Evolutionary conservation across 2,797 vertebrate species (phyloP).

Genomic region (Lutjanus campechanus): DNA sequence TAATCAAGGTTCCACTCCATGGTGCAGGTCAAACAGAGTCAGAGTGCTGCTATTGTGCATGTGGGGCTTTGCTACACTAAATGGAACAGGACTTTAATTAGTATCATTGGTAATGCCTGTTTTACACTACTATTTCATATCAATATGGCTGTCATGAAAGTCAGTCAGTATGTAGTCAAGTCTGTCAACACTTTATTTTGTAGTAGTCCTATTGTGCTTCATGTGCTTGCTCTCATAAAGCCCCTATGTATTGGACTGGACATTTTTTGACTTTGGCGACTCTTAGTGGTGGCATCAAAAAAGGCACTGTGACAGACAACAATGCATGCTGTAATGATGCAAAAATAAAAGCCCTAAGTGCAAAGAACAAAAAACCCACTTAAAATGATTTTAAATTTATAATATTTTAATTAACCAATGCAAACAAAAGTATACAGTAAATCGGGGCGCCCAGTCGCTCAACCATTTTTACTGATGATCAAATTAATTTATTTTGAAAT

Average conservation of each 20-base stretch:
- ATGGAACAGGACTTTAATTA: too few species aligned
- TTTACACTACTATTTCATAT: too few species aligned
- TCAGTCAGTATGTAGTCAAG: neutral
- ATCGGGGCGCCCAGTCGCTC: neutral
- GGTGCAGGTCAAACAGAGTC: too few species aligned
- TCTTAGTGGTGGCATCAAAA: neutral
- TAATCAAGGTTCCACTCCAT: too few species aligned
- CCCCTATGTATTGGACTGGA: neutral
- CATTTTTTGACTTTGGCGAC: neutral
- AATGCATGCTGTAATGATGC: neutral
- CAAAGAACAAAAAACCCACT: slow-evolving; percentile 32
- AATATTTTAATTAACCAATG: slow-evolving; percentile 22
- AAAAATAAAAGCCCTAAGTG: slow-evolving; percentile 6
- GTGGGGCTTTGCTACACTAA: too few species aligned
- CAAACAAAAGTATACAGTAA: slow-evolving; percentile 17
- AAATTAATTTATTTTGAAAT: slow-evolving; percentile 29
- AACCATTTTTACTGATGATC: neutral
- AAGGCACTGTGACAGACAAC: neutral
- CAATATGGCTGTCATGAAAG: too few species aligned
- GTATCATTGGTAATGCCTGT: too few species aligned
- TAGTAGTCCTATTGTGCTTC: neutral
- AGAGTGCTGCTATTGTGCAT: too few species aligned
- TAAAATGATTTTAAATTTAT: slow-evolving; percentile 48
- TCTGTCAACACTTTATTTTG: neutral
- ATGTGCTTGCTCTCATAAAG: neutral